Percentiles rank a stretch among this genome's conserved stretches.
These are phyloP conservation scores for Graptemys geographica DNA, from an alignment of 2,797 vertebrate species.

Conservation along the genomic window DNA sequence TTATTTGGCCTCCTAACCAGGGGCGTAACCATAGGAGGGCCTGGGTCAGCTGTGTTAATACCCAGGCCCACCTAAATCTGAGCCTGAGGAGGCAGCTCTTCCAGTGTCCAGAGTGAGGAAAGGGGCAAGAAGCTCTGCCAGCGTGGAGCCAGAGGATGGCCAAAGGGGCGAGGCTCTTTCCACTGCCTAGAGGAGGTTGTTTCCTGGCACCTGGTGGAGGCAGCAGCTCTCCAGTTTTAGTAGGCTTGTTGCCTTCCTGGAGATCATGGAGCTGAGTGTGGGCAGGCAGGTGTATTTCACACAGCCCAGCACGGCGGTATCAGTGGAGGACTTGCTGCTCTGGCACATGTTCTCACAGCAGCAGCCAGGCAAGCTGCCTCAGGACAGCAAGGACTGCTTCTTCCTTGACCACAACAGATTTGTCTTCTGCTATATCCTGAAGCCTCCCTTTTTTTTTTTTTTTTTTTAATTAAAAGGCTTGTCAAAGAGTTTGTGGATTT, in stretches of 20 bases:
- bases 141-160: background rate
- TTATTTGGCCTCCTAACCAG: background rate
- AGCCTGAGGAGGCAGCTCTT: background rate
- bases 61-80: background rate
- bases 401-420: conserved; percentile 97
- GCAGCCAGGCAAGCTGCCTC: conserved; percentile 89
- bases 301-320: conserved; percentile 92
- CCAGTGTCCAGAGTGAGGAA: background rate
- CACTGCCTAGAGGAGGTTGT: conserved; percentile 31
- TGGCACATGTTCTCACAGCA: conserved; percentile 96
- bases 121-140: background rate
- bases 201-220: conserved; percentile 2
- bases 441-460: background rate
- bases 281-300: conserved; percentile 98
- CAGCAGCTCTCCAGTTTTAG: background rate
- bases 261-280: conserved; percentile 98
- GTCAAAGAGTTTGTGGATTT: background rate
- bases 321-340: conserved; percentile 94
- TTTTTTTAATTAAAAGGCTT: background rate
- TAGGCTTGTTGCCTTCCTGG: conserved; percentile 85
- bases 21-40: fast-evolving
- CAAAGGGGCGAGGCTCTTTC: conserved; percentile 7
- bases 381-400: conserved; percentile 97
- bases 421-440: conserved; percentile 95
- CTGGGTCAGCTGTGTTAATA: background rate